phyloP scores from a whole-genome alignment of 1,140 invertebrate species.

The Papilio polytes region DNA sequence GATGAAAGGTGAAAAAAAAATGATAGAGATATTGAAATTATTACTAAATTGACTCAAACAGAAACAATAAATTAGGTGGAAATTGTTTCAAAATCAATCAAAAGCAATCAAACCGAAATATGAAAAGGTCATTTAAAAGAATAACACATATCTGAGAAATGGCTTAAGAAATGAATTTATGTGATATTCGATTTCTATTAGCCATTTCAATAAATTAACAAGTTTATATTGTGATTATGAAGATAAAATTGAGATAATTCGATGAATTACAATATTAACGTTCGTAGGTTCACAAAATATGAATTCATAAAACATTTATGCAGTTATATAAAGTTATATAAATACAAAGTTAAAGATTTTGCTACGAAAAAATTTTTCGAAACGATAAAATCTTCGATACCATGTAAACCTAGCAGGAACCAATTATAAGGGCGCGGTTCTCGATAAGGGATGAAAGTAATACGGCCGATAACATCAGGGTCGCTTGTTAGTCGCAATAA shows the following conservation, averaged over 20 bases:
- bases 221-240: neutral
- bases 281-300: neutral
- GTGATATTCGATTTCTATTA: slow-evolving; percentile 12
- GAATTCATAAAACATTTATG: too few relatives aligned
- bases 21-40: neutral
- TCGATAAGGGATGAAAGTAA: slow-evolving; percentile 81
- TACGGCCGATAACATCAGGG: slow-evolving; percentile 75
- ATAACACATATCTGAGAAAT: neutral
- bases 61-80: neutral
- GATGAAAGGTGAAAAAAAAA: neutral
- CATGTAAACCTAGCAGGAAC: slow-evolving; percentile 61
- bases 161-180: neutral
- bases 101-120: neutral
- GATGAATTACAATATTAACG: neutral
- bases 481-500: slow-evolving; percentile 76
- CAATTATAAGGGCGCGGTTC: slow-evolving; percentile 73
- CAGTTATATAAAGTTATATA: too few relatives aligned
- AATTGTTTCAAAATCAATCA: neutral
- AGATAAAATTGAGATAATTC: neutral
- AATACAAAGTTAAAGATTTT: neutral
- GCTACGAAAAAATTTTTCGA: neutral
- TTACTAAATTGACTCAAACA: slow-evolving; percentile 1
- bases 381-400: neutral
- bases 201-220: neutral
- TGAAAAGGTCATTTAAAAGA: neutral